Evolutionary conservation across 1,140 invertebrate species (phyloP).

Genomic region (Drosophila malerkotliana): DNA sequence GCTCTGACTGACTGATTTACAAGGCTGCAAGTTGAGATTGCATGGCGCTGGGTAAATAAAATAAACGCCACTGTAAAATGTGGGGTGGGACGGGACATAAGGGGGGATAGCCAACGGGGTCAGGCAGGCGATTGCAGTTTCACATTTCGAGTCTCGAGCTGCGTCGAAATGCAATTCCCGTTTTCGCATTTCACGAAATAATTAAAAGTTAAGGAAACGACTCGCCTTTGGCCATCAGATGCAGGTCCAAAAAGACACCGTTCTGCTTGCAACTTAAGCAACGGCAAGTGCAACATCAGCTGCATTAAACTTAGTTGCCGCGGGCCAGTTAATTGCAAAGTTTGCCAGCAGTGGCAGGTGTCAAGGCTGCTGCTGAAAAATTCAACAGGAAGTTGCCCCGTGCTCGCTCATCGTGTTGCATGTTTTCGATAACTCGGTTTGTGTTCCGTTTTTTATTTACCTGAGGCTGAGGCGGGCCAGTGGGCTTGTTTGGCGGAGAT

Average conservation of each 20-base stretch:
- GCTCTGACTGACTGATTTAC: slow-evolving; percentile 74
- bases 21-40: slow-evolving; percentile 78
- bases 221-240: slow-evolving; percentile 24
- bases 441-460: slow-evolving; percentile 1
- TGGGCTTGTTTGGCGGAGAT: slow-evolving; percentile 2
- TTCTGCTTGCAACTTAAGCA: slow-evolving; percentile 3
- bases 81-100: not conserved
- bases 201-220: slow-evolving; percentile 74
- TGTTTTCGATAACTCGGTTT: slow-evolving; percentile 57
- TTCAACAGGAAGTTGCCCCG: slow-evolving; percentile 26
- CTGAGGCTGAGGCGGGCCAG: not conserved
- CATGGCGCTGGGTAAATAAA: slow-evolving; percentile 79
- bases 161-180: slow-evolving; percentile 75
- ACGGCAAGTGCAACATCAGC: not conserved
- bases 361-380: slow-evolving; percentile 47
- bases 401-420: slow-evolving; percentile 42
- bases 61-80: slow-evolving; percentile 53
- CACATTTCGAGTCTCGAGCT: slow-evolving; percentile 38
- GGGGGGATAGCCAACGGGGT: slow-evolving; percentile 10
- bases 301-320: slow-evolving; percentile 56
- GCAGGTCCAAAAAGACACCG: slow-evolving; percentile 22
- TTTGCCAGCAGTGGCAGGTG: slow-evolving; percentile 49
- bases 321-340: slow-evolving; percentile 61
- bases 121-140: slow-evolving; percentile 35
- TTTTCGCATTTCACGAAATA: slow-evolving; percentile 80